phyloP scores from a whole-genome alignment of 2,113 vertebrate species.

The Psilopogon haemacephalus region DNA sequence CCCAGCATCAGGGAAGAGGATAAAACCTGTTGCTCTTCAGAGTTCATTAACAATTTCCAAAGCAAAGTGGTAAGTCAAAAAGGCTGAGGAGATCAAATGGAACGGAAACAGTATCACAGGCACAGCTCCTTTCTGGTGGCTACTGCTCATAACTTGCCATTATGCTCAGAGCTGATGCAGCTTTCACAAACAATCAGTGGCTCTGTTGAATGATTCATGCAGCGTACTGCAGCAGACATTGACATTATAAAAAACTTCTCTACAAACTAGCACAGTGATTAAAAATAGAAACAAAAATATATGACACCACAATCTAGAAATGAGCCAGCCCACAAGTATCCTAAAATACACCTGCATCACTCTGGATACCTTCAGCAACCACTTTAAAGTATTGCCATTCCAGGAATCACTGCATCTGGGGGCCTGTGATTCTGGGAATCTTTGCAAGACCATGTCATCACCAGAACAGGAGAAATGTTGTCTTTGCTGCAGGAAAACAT shows the following conservation, averaged over 20 bases:
- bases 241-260: neutral
- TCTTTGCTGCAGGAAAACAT: neutral
- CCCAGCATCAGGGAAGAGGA: neutral
- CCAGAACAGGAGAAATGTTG: neutral
- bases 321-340: neutral
- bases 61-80: neutral
- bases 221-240: neutral
- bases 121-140: neutral
- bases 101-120: neutral
- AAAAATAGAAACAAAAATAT: constrained; percentile 52
- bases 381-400: neutral
- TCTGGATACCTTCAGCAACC: neutral
- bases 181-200: neutral
- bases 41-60: neutral
- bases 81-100: neutral
- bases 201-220: constrained; percentile 4
- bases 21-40: neutral
- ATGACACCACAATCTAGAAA: neutral
- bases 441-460: neutral
- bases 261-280: neutral
- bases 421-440: neutral
- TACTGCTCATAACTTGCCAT: neutral
- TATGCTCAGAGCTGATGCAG: neutral
- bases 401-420: neutral
- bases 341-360: constrained; percentile 35